Evolutionary conservation across 2,113 vertebrate genomes (phyloP), one percentile per base, ranked within the genome.

Genomic region (Tragulus kanchil): DNA sequence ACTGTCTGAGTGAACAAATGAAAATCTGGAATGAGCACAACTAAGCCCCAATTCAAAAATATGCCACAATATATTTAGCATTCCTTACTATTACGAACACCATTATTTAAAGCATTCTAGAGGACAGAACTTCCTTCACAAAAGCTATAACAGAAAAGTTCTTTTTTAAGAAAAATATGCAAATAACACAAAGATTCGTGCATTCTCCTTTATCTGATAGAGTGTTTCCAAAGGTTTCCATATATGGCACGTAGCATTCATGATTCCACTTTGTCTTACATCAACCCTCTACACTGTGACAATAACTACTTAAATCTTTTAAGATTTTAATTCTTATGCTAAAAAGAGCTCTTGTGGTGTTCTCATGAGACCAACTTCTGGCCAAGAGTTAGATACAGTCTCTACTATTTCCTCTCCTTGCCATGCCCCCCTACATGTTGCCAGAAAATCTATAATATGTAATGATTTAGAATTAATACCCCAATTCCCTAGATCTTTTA

Each of bases 381-480:
- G 89, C 81, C 36, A 25, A 95, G 82, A 97, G 77, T 95, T 83
- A 90, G 95, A 97, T 97, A 96, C 85, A 95, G 95, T 91, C 97
- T 98, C 97, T 82, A 91, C 42, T 97, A 91, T 97, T 97, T 95
- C 82, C 56, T 98, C 92, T 94, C 96, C 92, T 98, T 98, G 92
- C 97, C 98, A 90, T 89, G 96, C 94, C 96, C 97, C 96, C 50
- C 94, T 98, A 97, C 97, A 98, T 98, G 96, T 97, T 98, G 98
- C 98, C 98, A 98, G 95, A 98, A 98, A 98, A 98, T 97, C 98
- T 98, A 98, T 99, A 98, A 99, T 98, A 99, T 98, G 98, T 97
- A 98, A 99, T 98, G 98, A 99, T 99, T 98, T 98, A 98, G 98
- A 99, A 99, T 98, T 99, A 99, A 99, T 98, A 98, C 97, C 98